phyloP scores from a whole-genome alignment of 2,113 vertebrate genomes.

The Apistogramma diplotaenia region DNA sequence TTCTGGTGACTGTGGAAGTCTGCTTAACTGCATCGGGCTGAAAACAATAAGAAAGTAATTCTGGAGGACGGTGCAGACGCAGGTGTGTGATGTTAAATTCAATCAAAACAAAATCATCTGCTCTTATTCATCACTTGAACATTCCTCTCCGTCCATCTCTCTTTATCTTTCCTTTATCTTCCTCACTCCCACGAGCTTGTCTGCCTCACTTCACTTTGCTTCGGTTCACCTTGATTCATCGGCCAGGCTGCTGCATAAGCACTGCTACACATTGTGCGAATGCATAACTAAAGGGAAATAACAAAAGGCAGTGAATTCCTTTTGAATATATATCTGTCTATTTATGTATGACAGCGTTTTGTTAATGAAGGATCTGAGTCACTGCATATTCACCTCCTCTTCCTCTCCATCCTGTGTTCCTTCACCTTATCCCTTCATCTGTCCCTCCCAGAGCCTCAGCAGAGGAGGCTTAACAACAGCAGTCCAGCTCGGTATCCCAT shows the following conservation, averaged over 20 bases:
- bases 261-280: background rate
- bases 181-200: constrained; percentile 6
- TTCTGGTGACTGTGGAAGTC: background rate
- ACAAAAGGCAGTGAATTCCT: background rate
- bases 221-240: constrained; percentile 39
- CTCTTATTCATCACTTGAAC: background rate
- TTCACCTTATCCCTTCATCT: constrained; percentile 50
- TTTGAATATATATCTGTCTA: background rate
- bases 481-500: constrained; percentile 55
- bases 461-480: constrained; percentile 43
- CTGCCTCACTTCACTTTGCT: constrained; percentile 35
- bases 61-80: background rate
- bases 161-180: constrained; percentile 3
- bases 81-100: background rate
- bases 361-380: constrained; percentile 9
- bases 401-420: constrained; percentile 8
- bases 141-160: background rate
- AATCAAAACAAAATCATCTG: background rate
- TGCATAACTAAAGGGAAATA: background rate
- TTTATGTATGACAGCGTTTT: background rate
- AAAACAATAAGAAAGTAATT: background rate
- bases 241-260: constrained; percentile 24
- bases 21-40: background rate
- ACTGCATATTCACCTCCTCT: background rate
- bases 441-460: background rate